Percentiles rank a stretch among this genome's conserved stretches.
Conservation (phyloP, 2,888 invertebrate species). For the Andrena fulva region DNA sequence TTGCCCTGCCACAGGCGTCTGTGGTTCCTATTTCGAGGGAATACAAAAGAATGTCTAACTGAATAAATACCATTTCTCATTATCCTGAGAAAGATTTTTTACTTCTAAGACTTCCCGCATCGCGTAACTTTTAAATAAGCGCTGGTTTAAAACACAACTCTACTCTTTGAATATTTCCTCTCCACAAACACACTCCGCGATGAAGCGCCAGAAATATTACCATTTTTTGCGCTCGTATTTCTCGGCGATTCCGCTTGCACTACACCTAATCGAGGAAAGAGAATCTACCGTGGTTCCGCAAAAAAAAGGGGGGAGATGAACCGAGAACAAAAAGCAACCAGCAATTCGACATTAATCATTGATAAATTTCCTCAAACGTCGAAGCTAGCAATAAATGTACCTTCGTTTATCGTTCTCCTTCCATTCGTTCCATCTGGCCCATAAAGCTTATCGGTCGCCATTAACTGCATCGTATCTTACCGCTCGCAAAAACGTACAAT, state of each 20-base stretch:
- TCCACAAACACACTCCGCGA: neutral
- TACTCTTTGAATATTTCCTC: neutral
- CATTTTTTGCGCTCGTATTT: neutral
- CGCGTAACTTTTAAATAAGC: neutral
- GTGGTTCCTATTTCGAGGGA: too few species aligned
- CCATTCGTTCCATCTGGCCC: constrained; percentile 47
- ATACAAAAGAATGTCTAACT: too few species aligned
- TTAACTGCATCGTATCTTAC: constrained; percentile 60
- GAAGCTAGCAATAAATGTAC: constrained; percentile 61
- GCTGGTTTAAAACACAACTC: too few species aligned
- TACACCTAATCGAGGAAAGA: constrained; percentile 22
- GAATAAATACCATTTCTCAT: too few species aligned
- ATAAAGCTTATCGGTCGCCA: constrained; percentile 65
- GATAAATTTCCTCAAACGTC: constrained; percentile 66
- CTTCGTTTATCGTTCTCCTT: constrained; percentile 60
- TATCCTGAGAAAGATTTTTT: too few species aligned
- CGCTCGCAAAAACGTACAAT: constrained; percentile 34
- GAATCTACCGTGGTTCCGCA: neutral
- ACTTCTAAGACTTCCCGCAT: too few species aligned
- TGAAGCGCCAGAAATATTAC: neutral
- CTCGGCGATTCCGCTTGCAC: neutral
- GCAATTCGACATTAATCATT: constrained; percentile 67
- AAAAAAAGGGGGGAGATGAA: constrained; percentile 2
- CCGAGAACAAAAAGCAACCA: constrained; percentile 12
- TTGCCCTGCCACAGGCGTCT: too few species aligned